Evolutionary conservation across 37 sponge, comb jelly and placozoan genomes (phyloP).

Genomic region (Geodia barretti): DNA sequence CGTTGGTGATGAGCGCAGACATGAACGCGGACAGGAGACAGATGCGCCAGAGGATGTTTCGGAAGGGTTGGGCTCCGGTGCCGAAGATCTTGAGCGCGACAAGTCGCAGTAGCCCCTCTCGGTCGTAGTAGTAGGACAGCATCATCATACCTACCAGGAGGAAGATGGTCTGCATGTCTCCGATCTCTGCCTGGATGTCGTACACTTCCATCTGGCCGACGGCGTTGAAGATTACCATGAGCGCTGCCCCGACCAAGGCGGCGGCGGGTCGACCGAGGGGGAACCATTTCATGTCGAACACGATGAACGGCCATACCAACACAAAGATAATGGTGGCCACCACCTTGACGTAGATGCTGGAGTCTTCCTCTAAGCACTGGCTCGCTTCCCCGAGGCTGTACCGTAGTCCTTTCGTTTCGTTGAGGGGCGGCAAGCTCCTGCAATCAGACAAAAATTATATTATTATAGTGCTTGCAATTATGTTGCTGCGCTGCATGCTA

Average conservation of each 20-base stretch:
- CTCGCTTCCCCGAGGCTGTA: no score
- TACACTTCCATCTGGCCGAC: slow-evolving; percentile 72
- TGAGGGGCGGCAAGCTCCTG: no score
- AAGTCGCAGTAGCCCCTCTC: slow-evolving; percentile 72
- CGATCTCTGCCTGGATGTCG: slow-evolving; percentile 53
- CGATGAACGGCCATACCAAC: slow-evolving; percentile 85
- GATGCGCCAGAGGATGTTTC: slow-evolving; percentile 72
- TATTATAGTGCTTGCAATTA: no score
- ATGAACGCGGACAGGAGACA: slow-evolving; percentile 71
- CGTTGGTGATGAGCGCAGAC: slow-evolving; percentile 87
- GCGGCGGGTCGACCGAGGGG: slow-evolving; percentile 82
- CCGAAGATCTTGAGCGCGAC: slow-evolving; percentile 64
- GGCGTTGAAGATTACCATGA: slow-evolving; percentile 74
- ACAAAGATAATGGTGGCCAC: slow-evolving; percentile 75
- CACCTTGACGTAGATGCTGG: slow-evolving; percentile 55
- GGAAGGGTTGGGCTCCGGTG: slow-evolving; percentile 51
- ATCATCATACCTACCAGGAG: slow-evolving; percentile 92
- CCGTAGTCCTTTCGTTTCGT: no score
- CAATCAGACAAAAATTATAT: no score
- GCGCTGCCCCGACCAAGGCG: slow-evolving; percentile 68
- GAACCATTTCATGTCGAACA: slow-evolving; percentile 84
- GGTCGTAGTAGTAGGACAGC: slow-evolving; percentile 81
- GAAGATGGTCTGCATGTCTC: slow-evolving; percentile 78
- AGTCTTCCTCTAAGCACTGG: neutral
- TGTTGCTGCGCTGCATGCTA: no score